Evolutionary conservation across 2,888 invertebrate genomes (phyloP), one percentile per base, ranked within the genome.

Genomic region (Pediacus dermestoides): DNA sequence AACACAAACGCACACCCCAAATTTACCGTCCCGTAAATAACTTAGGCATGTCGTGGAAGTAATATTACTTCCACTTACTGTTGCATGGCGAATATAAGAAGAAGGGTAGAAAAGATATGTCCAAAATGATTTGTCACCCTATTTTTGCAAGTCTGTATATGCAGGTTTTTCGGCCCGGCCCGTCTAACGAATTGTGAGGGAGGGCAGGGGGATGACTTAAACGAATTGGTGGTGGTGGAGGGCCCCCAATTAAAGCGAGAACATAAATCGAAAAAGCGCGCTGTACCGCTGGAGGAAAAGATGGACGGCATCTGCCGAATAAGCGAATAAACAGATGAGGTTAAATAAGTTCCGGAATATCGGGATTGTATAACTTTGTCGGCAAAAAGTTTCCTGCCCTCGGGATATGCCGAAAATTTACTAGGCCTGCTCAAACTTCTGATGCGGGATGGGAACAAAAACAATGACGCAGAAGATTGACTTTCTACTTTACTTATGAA

Each of bases 11-110:
- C 61, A 53, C 66, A 63, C 67, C 67, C 66, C 60, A 64, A 64
- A 66, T 66, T 63, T 64, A 65, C 62, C 62, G 63, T 66, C 61
- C 60, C 64, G 64, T 68, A 69, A 67, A 70, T 70, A 70, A 69
- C 65, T 68, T 66, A 64, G 66, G 63, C 65, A 65, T 61, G 63
- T 64, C 64, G 64, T 64, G 64, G 64, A 65, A 64, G 65, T 62
- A 65, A 67, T 67, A 68, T 67, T 67, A 64, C 68, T 66, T 64
- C 61, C 63, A 65, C 66, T 66, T 61, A 62, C 61, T 64, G 62
- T 62, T 59, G 63, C 60, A 60, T 58, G 57, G 54, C 55, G 58
- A 56, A 62, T 62, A n/a, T n/a, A 63, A 60, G 60, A 63, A 60
- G 62, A 60, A 61, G 58, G 64, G 62, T 58, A 55, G 48, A 52